A percentile compares a stretch with the other conserved stretches of the same genome.
Evolutionary conservation across 1,140 invertebrate species (phyloP).

Genomic region (Papilio xuthus): DNA sequence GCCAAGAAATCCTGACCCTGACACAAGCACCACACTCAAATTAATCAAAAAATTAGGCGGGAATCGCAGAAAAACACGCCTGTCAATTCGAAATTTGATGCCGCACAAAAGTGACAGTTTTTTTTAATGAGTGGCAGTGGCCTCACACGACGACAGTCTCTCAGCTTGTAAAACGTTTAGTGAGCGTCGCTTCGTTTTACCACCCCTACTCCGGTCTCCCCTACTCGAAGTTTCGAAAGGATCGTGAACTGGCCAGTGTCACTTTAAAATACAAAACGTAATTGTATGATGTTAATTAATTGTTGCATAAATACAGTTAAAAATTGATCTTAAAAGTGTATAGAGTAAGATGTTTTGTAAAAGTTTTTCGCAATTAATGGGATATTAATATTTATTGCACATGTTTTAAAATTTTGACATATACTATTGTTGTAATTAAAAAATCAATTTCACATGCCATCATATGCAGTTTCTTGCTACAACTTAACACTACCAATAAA

Average conservation of each 20-base stretch:
- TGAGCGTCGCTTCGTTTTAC: conserved; percentile 71
- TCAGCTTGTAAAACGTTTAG: conserved; percentile 62
- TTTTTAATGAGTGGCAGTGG: conserved; percentile 53
- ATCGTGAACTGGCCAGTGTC: conserved; percentile 49
- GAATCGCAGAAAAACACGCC: conserved; percentile 44
- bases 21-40: conserved; percentile 51
- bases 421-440: not conserved
- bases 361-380: not conserved
- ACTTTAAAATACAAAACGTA: conserved; percentile 58
- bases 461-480: not conserved
- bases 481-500: not conserved
- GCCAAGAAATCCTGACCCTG: conserved; percentile 51
- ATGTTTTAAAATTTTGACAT: not conserved
- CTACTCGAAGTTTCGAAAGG: conserved; percentile 77
- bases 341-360: conserved; percentile 15
- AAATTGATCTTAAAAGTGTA: not conserved
- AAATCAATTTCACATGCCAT: not conserved
- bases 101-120: conserved; percentile 52
- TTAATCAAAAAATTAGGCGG: conserved; percentile 37
- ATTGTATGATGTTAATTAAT: conserved; percentile 66
- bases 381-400: not conserved
- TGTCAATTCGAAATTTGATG: conserved; percentile 47
- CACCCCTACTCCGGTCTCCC: conserved; percentile 72
- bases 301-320: conserved; percentile 65
- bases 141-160: conserved; percentile 59